phyloP scores from a whole-genome alignment of 2,888 invertebrate species.

The Athripsodes cinereus region DNA sequence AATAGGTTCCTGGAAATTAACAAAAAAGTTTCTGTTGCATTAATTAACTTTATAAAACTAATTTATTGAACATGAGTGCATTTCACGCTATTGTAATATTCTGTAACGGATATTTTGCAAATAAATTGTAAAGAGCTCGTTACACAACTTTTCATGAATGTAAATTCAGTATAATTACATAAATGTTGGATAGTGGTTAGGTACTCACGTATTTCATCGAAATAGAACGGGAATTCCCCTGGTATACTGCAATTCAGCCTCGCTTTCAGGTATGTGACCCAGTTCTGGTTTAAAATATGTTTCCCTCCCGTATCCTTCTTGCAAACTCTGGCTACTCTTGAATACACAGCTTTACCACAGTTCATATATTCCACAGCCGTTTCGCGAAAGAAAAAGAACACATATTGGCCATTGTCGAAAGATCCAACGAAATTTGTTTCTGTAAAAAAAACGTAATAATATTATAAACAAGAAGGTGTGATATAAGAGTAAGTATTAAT shows the following conservation, averaged over 20 bases:
- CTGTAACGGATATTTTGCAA: too few species aligned
- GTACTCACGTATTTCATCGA: slow-evolving; percentile 65
- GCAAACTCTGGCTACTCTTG: slow-evolving; percentile 67
- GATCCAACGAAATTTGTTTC: slow-evolving; percentile 69
- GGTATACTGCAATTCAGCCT: slow-evolving; percentile 65
- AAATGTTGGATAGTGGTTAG: too few species aligned
- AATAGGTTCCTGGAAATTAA: too few species aligned
- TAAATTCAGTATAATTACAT: too few species aligned
- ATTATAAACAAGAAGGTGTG: too few species aligned
- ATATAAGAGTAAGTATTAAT: too few species aligned
- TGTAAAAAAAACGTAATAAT: slow-evolving; percentile 36
- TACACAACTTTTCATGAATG: too few species aligned
- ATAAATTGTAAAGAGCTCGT: too few species aligned
- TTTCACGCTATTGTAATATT: too few species aligned
- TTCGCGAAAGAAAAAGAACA: slow-evolving; percentile 68
- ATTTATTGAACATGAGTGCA: too few species aligned
- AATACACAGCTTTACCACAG: slow-evolving; percentile 64
- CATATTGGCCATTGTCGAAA: slow-evolving; percentile 61
- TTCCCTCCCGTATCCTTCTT: slow-evolving; percentile 63
- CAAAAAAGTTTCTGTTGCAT: too few species aligned
- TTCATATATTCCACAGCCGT: slow-evolving; percentile 63
- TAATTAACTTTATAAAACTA: too few species aligned
- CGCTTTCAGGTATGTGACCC: slow-evolving; percentile 64
- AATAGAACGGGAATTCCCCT: slow-evolving; percentile 69
- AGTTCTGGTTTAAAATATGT: slow-evolving; percentile 59